Base-by-base conservation (phyloP, 2,113 vertebrate species). In the Callospermophilus lateralis region DNA sequence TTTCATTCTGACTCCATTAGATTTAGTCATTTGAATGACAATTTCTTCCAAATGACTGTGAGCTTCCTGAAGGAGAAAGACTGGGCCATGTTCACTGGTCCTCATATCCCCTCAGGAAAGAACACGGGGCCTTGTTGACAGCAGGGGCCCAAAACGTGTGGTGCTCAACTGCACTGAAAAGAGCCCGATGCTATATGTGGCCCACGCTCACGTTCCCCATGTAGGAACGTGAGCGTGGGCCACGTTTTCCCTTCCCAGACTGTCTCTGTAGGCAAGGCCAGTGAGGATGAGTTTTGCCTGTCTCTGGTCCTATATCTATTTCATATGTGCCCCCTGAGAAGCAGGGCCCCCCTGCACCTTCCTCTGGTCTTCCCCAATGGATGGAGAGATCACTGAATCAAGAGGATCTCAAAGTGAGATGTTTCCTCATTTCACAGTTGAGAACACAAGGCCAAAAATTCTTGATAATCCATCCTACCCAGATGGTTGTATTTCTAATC, bases 51-150 rank as follows among this genome's bases (percentile, higher is more conserved):
- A 94, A 63, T 53, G 63, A 63, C 78, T 45, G 73, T 48, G 86
- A 70, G 48, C 22, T 90, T 97, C 97, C 92, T 61, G 51, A 55
- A 45, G 89, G 83, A 92, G 68, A 67, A 70, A 83, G 92, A 67
- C 26, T 53, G 51, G 74, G 45, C 65, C 28, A 16, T 16, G 45
- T 15, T 92, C 34, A 22, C 3, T 61, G 74, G 63, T 74, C 68
- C 90, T 76, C 30, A 72, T 17, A 39, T 22, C 28, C 58, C 22
- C 20, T 80, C 20, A 63, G 61, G 94, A 84, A 80, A 74, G 68
- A 86, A 12, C 8, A 3, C 24, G 12, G 26, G 55, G 26, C 16
- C 42, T 42, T 39, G 26, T 0, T n/a, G 68, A 84, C 11, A 20
- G 53, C 55, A 89, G 42, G 1, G 51, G 10, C 28, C 63, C 22